Conservation (phyloP, 2,888 invertebrate species). For the Meganola albula region DNA sequence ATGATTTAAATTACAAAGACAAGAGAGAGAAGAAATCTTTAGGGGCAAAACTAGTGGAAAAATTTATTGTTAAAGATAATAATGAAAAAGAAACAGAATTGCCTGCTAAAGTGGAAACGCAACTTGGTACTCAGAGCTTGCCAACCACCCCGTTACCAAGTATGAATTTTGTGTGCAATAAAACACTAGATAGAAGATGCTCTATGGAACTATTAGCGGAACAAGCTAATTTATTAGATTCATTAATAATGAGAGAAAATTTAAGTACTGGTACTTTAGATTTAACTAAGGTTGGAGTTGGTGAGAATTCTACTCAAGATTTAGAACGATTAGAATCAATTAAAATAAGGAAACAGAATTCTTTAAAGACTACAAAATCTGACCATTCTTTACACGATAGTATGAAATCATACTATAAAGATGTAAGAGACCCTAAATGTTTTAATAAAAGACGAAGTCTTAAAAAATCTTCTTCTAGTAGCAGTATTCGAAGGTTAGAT, state of each 20-base stretch:
- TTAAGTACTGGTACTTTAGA: conserved; percentile 64
- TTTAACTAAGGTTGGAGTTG: conserved; percentile 62
- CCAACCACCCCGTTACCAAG: conserved; percentile 20
- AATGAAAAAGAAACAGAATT: conserved; percentile 41
- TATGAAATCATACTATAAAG: conserved; percentile 39
- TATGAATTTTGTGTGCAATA: conserved; percentile 26
- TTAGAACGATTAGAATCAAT: conserved; percentile 21
- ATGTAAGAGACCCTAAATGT: conserved; percentile 32
- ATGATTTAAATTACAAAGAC: conserved; percentile 71
- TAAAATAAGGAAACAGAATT: conserved; percentile 38
- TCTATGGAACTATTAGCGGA: conserved; percentile 78
- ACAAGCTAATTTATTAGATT: conserved; percentile 73
- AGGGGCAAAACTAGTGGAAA: conserved; percentile 86
- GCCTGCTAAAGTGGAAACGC: conserved; percentile 9
- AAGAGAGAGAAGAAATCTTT: conserved; percentile 81
- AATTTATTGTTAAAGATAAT: conserved; percentile 82
- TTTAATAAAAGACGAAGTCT: conserved; percentile 51
- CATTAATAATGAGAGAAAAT: conserved; percentile 73
- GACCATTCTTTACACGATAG: conserved; percentile 63
- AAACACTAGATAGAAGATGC: conserved; percentile 66
- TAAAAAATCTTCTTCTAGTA: conserved; percentile 64
- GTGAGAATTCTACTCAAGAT: conserved; percentile 27
- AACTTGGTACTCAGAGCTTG: conserved; percentile 17
- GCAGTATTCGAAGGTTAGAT: conserved; percentile 60
- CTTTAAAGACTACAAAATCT: conserved; percentile 63